These are phyloP conservation scores for Dimorphilus gyrociliatus DNA, from an alignment of 2,888 invertebrate species.

Conservation along the genomic window DNA sequence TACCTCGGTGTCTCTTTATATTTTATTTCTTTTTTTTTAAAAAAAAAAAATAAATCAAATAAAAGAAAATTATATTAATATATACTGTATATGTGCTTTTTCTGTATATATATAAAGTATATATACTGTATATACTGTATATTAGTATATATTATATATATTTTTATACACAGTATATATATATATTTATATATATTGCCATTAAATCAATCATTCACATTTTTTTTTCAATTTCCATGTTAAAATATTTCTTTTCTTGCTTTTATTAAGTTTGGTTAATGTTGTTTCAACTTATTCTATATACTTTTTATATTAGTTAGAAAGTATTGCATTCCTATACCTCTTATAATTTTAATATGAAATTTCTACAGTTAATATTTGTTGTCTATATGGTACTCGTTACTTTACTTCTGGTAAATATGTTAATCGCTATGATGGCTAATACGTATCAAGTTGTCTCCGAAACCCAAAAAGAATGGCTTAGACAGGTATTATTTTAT, in stretches of 20 bases:
- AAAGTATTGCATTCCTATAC: neutral
- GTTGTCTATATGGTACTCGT: constrained; percentile 95
- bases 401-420: constrained; percentile 80
- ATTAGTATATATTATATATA: too few species aligned
- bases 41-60: too few species aligned
- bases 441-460: constrained; percentile 89
- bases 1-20: too few species aligned
- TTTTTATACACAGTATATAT: constrained; percentile 5
- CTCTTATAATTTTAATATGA: neutral
- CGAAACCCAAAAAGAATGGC: constrained; percentile 93
- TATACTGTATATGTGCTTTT: too few species aligned
- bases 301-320: neutral
- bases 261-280: neutral
- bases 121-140: too few species aligned
- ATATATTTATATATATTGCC: constrained; percentile 4
- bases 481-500: constrained; percentile 51
- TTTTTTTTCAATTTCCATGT: too few species aligned
- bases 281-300: neutral
- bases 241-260: constrained; percentile 5
- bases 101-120: too few species aligned
- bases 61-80: too few species aligned
- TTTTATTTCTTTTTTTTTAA: too few species aligned
- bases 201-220: too few species aligned
- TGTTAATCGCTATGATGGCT: constrained; percentile 99
- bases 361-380: constrained; percentile 47